Evolutionary conservation across 2,888 invertebrate species (phyloP), one percentile per base, ranked within the genome.

Genomic region (Camptogramma bilineatum): DNA sequence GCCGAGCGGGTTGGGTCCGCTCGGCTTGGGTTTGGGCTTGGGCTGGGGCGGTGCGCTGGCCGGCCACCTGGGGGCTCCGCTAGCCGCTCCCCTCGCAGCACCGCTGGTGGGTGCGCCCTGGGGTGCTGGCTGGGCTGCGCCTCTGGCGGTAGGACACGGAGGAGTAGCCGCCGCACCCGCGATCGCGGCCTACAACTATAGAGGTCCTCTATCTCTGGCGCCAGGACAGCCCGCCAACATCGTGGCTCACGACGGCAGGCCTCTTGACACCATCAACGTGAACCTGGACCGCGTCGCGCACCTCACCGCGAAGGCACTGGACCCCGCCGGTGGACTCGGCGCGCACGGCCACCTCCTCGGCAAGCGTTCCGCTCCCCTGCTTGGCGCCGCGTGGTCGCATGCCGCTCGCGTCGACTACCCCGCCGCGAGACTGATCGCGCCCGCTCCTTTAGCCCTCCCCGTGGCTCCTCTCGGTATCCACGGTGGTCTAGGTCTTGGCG

Each of bases 271-370:
- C 56, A 80, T 92, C 44, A 91, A 89, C 68, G 93, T 93, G 44
- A 92, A 92, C 77, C 77, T 90, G 72, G 92, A 92, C 77, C 90
- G 90, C 58, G 90, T 87, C 13, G 86, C 87, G 58, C 91, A 91
- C 74, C 75, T 79, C 67, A 91, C 90, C 58, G 91, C 91, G 4
- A 83, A 82, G 67, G 87, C 88, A 34, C 79, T 91, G 5, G 86
- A 87, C 62, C 79, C 79, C 50, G 86, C 81, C 50, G 81, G 75
- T 39, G 79, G 73, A 50, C 87, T 85, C 24, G 60, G 64, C 10
- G 65, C 57, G 4, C 63, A 52, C 52, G 59, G 59, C 61, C 88
- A 85, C 68, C 64, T 83, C 39, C 73, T 89, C 69, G 88, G 80
- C 77, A 93, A 90, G 76, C 90, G 90, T 53, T 91, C 91, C 8